These are phyloP conservation scores for Paramisgurnus dabryanus DNA, from an alignment of 2,113 vertebrate genomes.

Conservation along the genomic window DNA sequence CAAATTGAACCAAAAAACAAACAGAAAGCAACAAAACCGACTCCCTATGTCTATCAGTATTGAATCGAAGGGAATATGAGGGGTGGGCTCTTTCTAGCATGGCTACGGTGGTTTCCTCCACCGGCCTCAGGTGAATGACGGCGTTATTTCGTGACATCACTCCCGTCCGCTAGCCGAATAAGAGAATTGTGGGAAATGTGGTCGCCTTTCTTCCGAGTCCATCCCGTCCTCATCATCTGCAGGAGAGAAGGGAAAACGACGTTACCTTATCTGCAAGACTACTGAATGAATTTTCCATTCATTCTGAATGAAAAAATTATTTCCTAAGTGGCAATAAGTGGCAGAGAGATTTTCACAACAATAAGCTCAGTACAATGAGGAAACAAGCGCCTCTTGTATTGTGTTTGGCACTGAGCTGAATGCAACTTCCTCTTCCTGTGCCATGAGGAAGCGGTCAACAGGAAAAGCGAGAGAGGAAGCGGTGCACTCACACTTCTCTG, in stretches of 20 bases:
- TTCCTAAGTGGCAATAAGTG: not conserved
- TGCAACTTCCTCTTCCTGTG: slow-evolving; percentile 9
- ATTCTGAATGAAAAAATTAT: not conserved
- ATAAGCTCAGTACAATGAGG: not conserved
- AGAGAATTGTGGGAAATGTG: slow-evolving; percentile 96
- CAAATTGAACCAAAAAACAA: not conserved
- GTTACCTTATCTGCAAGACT: not conserved
- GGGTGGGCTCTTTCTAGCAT: slow-evolving; percentile 70
- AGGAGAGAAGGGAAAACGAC: slow-evolving; percentile 45
- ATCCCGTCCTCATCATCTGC: slow-evolving; percentile 93
- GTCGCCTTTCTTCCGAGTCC: slow-evolving; percentile 89
- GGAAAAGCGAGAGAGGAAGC: not conserved
- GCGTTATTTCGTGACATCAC: slow-evolving; percentile 65
- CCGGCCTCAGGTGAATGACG: slow-evolving; percentile 32
- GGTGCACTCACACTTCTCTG: slow-evolving; percentile 59
- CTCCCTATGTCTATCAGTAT: slow-evolving; percentile 63
- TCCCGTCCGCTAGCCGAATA: slow-evolving; percentile 95
- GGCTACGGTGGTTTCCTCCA: slow-evolving; percentile 77
- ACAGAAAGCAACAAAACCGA: slow-evolving; percentile 59
- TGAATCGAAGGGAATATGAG: slow-evolving; percentile 34
- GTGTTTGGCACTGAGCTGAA: not conserved
- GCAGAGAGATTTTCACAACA: slow-evolving; percentile 10
- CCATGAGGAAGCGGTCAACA: not conserved
- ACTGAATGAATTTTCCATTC: not conserved
- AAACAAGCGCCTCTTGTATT: not conserved